Conservation (phyloP, 1,140 invertebrate species). For the Papilio xuthus region DNA sequence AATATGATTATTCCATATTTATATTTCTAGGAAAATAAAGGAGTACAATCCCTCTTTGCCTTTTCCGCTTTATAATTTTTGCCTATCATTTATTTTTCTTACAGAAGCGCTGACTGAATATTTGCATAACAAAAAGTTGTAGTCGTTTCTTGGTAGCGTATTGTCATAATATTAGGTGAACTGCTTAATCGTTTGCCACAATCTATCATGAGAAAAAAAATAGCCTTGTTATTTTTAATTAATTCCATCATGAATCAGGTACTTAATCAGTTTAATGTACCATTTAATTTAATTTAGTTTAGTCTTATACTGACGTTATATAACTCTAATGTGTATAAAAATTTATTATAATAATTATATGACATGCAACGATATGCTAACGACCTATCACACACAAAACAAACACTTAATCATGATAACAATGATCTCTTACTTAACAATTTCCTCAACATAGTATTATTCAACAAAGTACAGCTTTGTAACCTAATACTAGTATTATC, state of each 20-base stretch:
- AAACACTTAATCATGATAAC: not conserved
- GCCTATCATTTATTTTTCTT: slow-evolving; percentile 1
- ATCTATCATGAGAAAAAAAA: not conserved
- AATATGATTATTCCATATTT: not conserved
- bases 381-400: too few relatives aligned
- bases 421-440: not conserved
- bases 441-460: too few relatives aligned
- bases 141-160: not conserved
- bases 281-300: not conserved
- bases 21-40: not conserved
- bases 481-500: too few relatives aligned
- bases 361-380: too few relatives aligned
- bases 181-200: not conserved
- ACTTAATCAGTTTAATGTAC: not conserved
- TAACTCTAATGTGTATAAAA: not conserved
- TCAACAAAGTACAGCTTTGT: too few relatives aligned
- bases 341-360: too few relatives aligned
- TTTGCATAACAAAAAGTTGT: not conserved
- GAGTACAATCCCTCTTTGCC: not conserved
- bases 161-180: not conserved
- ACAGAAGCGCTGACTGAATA: not conserved
- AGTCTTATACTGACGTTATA: not conserved
- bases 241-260: not conserved
- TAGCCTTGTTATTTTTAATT: not conserved
- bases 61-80: not conserved